These are phyloP conservation scores for Atherix ibis DNA, from an alignment of 2,888 invertebrate species.

Conservation along the genomic window DNA sequence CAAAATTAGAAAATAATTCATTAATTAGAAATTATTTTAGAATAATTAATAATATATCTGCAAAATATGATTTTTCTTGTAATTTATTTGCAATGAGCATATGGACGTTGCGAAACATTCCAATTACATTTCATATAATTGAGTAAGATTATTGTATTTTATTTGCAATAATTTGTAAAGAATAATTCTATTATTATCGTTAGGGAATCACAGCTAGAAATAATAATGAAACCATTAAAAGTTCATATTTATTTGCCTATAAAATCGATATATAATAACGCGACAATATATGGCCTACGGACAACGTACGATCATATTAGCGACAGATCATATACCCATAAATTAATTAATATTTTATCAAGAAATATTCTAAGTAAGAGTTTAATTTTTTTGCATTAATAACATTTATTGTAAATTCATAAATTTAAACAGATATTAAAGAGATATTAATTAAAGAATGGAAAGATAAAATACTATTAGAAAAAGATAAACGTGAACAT, in stretches of 20 bases:
- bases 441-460: background rate
- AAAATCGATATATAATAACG: background rate
- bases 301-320: conserved; percentile 3
- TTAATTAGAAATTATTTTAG: background rate
- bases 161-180: background rate
- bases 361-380: background rate
- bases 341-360: background rate
- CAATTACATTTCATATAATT: background rate
- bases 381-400: background rate
- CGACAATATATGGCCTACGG: conserved; percentile 1
- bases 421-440: conserved; percentile 4
- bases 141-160: conserved; percentile 2
- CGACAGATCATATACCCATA: background rate
- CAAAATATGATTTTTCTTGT: background rate
- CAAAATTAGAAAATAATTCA: background rate
- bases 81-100: background rate
- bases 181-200: background rate
- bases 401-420: background rate
- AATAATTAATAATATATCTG: conserved; percentile 1
- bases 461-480: background rate
- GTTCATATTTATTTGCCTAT: background rate
- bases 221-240: background rate
- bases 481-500: conserved; percentile 1
- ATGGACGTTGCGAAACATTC: conserved; percentile 2
- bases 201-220: background rate